A percentile compares a stretch with the other conserved stretches of the same genome.
Evolutionary conservation across 2,797 vertebrate genomes (phyloP).

Genomic region (Lutjanus argentimaculatus): DNA sequence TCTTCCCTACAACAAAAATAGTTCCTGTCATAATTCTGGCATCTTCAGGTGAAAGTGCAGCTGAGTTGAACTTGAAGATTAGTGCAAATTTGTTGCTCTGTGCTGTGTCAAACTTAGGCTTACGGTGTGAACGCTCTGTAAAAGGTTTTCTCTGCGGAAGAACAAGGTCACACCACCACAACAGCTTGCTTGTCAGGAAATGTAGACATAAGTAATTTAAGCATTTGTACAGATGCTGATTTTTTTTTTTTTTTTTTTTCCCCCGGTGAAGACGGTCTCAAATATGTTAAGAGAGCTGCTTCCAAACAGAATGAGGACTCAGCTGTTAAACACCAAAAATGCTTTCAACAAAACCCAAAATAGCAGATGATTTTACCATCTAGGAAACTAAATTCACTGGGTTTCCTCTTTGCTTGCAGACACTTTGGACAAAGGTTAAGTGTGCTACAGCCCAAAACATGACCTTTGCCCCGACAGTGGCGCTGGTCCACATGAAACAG

Average conservation of each 20-base stretch:
- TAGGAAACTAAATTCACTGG: not conserved
- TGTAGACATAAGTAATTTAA: slow-evolving; percentile 24
- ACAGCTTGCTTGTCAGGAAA: slow-evolving; percentile 28
- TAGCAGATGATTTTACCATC: not conserved
- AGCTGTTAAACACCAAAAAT: slow-evolving; percentile 8
- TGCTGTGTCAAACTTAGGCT: not conserved
- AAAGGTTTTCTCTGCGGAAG: not conserved
- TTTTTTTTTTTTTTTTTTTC: not conserved
- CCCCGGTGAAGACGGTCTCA: not conserved
- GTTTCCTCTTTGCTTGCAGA: not conserved
- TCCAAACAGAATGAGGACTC: slow-evolving; percentile 17
- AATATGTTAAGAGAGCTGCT: slow-evolving; percentile 14
- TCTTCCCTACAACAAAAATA: not conserved
- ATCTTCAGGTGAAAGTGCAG: not conserved
- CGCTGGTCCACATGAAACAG: too few relatives aligned
- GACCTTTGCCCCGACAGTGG: not conserved
- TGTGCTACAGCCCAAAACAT: not conserved
- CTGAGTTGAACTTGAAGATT: not conserved
- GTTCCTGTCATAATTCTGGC: not conserved
- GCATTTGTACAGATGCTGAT: slow-evolving; percentile 22
- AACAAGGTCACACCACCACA: slow-evolving; percentile 26
- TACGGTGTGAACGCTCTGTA: not conserved
- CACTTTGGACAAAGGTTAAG: not conserved
- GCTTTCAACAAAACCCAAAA: not conserved
- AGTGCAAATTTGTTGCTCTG: not conserved